Percentiles rank a stretch among this genome's conserved stretches.
phyloP scores from a whole-genome alignment of 2,888 invertebrate species.

The Melanostoma mellinum region DNA sequence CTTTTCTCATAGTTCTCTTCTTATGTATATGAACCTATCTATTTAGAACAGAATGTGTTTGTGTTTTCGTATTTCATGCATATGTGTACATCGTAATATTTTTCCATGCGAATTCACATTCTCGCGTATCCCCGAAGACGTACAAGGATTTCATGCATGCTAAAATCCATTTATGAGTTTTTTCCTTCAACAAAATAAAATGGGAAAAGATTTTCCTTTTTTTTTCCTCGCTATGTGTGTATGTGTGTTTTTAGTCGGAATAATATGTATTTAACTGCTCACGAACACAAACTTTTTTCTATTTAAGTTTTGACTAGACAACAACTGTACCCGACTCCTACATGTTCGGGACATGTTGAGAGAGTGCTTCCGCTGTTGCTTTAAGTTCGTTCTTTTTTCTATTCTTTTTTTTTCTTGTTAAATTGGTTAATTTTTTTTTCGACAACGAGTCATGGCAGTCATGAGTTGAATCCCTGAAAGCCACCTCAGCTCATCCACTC shows the following conservation, averaged over 20 bases:
- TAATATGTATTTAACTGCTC: neutral
- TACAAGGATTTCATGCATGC: conserved; percentile 71
- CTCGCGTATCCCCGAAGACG: conserved; percentile 67
- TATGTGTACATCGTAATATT: conserved; percentile 38
- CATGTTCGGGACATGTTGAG: neutral
- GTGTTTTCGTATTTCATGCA: conserved; percentile 46
- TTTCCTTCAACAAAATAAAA: conserved; percentile 50
- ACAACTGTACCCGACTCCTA: neutral
- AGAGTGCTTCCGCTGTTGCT: conserved; percentile 1
- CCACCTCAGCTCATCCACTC: too few relatives aligned
- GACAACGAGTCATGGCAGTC: neutral
- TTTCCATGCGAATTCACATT: conserved; percentile 66
- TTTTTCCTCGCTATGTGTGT: neutral
- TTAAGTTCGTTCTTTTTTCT: neutral
- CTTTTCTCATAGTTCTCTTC: neutral
- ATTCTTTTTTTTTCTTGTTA: neutral
- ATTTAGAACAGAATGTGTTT: neutral
- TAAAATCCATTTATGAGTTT: conserved; percentile 70
- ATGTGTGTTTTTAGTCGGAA: conserved; percentile 12
- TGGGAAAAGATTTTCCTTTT: conserved; percentile 44
- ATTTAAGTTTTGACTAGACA: conserved; percentile 16
- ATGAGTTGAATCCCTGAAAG: too few relatives aligned
- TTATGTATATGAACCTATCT: neutral
- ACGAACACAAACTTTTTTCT: neutral
- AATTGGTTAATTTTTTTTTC: conserved; percentile 23